Base-by-base conservation (phyloP, 2,888 invertebrate species). In the Pocota personata region DNA sequence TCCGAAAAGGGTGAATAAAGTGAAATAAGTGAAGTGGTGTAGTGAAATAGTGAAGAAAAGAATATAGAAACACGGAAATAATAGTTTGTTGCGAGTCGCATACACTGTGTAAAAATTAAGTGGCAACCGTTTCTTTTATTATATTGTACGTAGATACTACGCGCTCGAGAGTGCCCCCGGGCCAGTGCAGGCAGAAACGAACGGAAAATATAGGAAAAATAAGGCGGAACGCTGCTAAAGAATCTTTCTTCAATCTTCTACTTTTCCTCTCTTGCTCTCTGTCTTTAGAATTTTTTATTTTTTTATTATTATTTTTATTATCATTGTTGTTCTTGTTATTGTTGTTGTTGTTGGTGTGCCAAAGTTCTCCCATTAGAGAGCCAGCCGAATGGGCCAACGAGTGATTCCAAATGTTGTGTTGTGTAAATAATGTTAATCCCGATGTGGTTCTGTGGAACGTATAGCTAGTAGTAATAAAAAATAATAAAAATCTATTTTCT, bases 61-160 rank as follows among this genome's bases (percentile, higher is more conserved):
- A 75, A 84, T 79, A 79, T 79, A 84, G 80, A 84, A 84, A 84
- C 84, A 84, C 84, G 84, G 84, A 84, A 84, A 84, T 84, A 84
- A 67, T 79, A 80, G 67, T 79, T n/a, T 73, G 71, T 57, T 66
- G 82, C 69, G 27, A 64, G 46, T 62, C 62, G 60, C 48, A 37
- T 43, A 73, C 58, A 50, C 43, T 80, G 83, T 84, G 80, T 84
- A 71, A 80, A 84, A 84, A 84, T 84, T 84, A 84, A 84, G 80
- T 73, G 69, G 57, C 80, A 69, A 55, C 62, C 64, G 55, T 80
- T 64, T 69, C 50, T 80, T 75, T 64, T 66, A 72, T 72, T 66
- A 40, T 66, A 55, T 75, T 55, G 30, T 60, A 48, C 58, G 14
- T 16, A 55, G 8, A 48, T 37, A 75, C 50, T 66, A 67, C 60